These are phyloP conservation scores for Ommatoiulus sabulosus DNA, from an alignment of 2,888 invertebrate species.

Conservation along the genomic window DNA sequence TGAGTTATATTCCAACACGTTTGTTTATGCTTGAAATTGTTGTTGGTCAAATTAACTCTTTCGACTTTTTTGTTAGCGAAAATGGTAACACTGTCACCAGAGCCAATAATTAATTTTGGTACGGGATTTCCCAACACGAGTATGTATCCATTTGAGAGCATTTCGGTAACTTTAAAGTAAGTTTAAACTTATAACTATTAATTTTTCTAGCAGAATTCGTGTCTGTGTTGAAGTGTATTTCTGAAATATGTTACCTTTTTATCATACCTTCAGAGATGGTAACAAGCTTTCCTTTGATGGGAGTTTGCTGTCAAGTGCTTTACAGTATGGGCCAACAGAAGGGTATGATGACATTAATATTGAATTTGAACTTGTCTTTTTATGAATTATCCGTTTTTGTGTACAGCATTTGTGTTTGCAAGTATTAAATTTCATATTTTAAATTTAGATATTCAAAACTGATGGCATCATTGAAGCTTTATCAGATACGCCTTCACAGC, in stretches of 20 bases:
- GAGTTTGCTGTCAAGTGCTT: constrained; percentile 74
- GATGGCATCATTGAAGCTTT: constrained; percentile 73
- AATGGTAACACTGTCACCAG: constrained; percentile 59
- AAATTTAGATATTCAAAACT: constrained; percentile 72
- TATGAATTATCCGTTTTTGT: neutral
- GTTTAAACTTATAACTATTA: constrained; percentile 42
- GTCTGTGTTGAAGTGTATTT: neutral
- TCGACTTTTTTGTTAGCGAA: constrained; percentile 17
- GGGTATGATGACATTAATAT: constrained; percentile 70
- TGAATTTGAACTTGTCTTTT: too few species aligned
- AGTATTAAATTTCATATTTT: neutral
- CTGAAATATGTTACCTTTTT: neutral
- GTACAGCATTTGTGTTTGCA: neutral
- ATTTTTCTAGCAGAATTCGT: neutral
- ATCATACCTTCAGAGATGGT: constrained; percentile 69
- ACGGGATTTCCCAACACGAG: constrained; percentile 81
- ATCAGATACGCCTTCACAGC: constrained; percentile 75
- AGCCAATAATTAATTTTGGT: constrained; percentile 68
- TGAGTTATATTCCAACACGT: neutral
- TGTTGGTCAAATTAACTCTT: neutral
- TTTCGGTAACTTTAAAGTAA: constrained; percentile 70
- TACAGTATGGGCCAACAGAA: constrained; percentile 82
- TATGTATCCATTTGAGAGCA: constrained; percentile 77
- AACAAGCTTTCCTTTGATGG: constrained; percentile 72
- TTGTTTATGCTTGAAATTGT: neutral